Conservation (phyloP, 2,888 invertebrate genomes). For the Ochropacha duplaris region DNA sequence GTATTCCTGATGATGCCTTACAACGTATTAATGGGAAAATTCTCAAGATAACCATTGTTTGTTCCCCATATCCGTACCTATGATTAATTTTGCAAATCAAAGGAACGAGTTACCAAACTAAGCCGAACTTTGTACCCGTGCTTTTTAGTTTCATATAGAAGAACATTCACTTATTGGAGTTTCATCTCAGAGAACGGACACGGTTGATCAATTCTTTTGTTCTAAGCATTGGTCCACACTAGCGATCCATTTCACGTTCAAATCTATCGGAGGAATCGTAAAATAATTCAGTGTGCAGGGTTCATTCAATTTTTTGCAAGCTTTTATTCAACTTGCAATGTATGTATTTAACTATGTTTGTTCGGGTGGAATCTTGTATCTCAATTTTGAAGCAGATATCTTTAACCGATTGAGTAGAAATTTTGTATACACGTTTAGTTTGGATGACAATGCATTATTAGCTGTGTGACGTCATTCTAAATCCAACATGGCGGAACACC, state of each 20-base stretch:
- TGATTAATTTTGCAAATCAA: not conserved
- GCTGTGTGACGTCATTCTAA: too few species aligned
- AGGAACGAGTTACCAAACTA: not conserved
- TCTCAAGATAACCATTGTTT: not conserved
- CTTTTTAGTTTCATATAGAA: not conserved
- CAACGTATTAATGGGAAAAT: not conserved
- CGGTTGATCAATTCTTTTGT: conserved; percentile 22
- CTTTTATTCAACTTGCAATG: not conserved
- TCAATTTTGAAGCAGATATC: too few species aligned
- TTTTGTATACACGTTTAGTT: too few species aligned
- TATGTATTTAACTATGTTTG: too few species aligned
- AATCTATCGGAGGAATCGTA: not conserved
- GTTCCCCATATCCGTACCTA: not conserved
- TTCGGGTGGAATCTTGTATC: too few species aligned
- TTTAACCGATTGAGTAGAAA: too few species aligned
- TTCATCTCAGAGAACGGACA: conserved; percentile 9
- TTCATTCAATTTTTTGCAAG: not conserved
- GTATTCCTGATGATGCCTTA: not conserved
- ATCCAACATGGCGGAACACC: too few species aligned
- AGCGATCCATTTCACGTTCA: not conserved
- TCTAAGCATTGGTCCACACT: conserved; percentile 2
- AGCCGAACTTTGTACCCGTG: not conserved
- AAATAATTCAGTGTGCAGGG: not conserved
- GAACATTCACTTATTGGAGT: conserved; percentile 7
- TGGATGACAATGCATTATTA: too few species aligned